Evolutionary conservation across 2,888 invertebrate genomes (phyloP), one percentile per base, ranked within the genome.

Genomic region (Arctia plantaginis): DNA sequence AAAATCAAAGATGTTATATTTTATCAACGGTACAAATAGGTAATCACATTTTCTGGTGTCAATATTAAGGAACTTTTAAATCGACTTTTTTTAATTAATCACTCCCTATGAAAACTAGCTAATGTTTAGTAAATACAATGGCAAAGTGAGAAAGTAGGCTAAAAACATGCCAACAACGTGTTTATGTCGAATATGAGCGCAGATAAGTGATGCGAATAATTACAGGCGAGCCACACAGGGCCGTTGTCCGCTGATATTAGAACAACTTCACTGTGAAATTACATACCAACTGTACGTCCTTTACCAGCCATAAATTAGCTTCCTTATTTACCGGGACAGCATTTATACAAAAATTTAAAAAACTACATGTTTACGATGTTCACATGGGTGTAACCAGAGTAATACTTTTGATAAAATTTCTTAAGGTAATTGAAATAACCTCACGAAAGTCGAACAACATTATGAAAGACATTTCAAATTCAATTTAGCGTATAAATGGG

Each of bases 251-350:
- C 12, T 33, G 67, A 44, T 51, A 64, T 73, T 69, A 73, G 64
- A 73, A 69, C 65, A 51, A 65, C 15, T 44, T 62, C 64, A 66
- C 69, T 65, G 73, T 73, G 73, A 65, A 73, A 73, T 69, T 65
- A 73, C 69, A 65, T 30, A 41, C 47, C 30, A 68, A 33, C 47
- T 44, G n/a, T 67, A 41, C 64, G 39, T 64, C 41, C 27, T 68
- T 35, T 62, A 23, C 59, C 18, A 30, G 20, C 59, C 41, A 70
- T 70, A 44, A 70, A 70, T 70, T 30, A 62, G 18, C 62, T 62
- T 3, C 41, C 35, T 41, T 39, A 27, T 47, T 59, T 30, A 59
- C 41, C 18, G 7, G 18, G 1, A 6, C 30, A 7, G 27, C 18
- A 55, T n/a, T 27, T 1, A 55, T 6, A 59, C 59, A 6, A 27